A percentile compares a stretch with the other conserved stretches of the same genome.
Evolutionary conservation across 1,140 invertebrate species (phyloP).

Genomic region (Heliconius congener): DNA sequence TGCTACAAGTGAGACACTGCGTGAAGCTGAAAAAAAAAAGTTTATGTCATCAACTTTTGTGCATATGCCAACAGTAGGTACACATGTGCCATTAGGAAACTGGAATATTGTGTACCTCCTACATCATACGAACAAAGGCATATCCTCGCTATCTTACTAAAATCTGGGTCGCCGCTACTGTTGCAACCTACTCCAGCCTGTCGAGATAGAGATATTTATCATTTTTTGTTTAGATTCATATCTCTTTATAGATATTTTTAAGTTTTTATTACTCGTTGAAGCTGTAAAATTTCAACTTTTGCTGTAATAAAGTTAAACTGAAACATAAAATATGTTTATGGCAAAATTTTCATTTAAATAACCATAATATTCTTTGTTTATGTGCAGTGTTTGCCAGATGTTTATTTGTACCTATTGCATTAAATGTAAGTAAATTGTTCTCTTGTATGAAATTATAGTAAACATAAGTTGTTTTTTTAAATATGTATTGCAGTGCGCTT

Average conservation of each 20-base stretch:
- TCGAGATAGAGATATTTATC: constrained; percentile 22
- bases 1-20: no score
- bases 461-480: no score
- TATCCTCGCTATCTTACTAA: constrained; percentile 34
- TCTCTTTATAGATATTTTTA: background rate
- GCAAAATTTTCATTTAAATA: background rate
- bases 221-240: constrained; percentile 12
- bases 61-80: no score
- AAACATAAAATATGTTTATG: background rate
- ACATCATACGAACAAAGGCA: constrained; percentile 31
- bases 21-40: no score
- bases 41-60: no score
- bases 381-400: background rate
- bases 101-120: background rate
- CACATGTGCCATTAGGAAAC: background rate
- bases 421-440: background rate
- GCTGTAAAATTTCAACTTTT: background rate
- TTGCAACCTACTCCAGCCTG: constrained; percentile 26
- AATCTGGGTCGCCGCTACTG: constrained; percentile 39
- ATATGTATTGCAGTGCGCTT: no score
- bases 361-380: background rate
- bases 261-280: background rate
- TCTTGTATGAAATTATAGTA: background rate
- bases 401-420: background rate
- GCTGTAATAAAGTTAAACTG: background rate